Base-by-base conservation (phyloP, 2,888 invertebrate genomes). In the Mythimna pallens region DNA sequence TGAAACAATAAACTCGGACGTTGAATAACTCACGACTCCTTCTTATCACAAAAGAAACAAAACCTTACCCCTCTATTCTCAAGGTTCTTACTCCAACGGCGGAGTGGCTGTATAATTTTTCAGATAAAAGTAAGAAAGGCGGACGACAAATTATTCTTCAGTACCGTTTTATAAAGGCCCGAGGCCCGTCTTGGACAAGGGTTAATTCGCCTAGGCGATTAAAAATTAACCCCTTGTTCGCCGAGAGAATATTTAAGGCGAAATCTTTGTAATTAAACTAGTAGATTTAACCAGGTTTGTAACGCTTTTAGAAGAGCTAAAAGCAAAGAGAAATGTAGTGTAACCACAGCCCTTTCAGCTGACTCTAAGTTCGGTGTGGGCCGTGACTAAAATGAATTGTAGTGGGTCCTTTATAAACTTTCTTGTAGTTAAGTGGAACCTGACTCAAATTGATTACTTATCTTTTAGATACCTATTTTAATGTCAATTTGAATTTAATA, bases 1-100 rank as follows among this genome's bases (percentile, higher is more conserved):
- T 85, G 69, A 78, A 85, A 85, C 83, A 86, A 80, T 85, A 85
- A 84, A 86, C 73, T 76, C 57, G 63, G 67, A 64, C 73, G 63
- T 68, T 70, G 78, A 76, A 86, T 81, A 78, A 84, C 74, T 76
- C 59, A 69, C 22, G 34, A 34, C 30, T 9, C 9, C 30, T 22
- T 50, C 67, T 12, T 4, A 58, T n/a, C 22, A 34, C 54, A 74
- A 66, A 25, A 8, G 22, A 78, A 81, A 82, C 63, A 58, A 20
- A 25, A 73, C 65, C 68, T 77, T 85, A 71, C 67, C 20, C 9
- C 25, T 36, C 10, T 7, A 4, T 20, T 0, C 0, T 17, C 34
- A 86, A 63, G 57, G 71, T 75, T 47, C 36, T 52, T 47, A 68
- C 30, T 80, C 7, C 17, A 76, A 36, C 6, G 57, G 0, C 34